Conservation (phyloP, 64 coral and sea anemone species). For the Dendronephthya gigantea region DNA sequence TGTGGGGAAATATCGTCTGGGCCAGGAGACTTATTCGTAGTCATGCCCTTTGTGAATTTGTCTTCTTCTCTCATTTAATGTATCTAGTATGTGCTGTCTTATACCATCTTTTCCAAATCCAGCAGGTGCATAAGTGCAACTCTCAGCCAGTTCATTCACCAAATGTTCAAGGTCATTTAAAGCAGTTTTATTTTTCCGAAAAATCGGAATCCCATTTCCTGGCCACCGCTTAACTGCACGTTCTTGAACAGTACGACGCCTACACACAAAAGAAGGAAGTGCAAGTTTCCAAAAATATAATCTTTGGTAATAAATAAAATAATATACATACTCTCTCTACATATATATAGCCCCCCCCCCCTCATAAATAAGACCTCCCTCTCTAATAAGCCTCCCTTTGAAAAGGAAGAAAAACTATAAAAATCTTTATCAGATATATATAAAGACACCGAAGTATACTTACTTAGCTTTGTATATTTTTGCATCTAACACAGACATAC, state of each 20-base stretch:
- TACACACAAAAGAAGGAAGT: neutral
- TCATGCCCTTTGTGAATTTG: conserved; percentile 34
- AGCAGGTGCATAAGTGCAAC: conserved; percentile 17
- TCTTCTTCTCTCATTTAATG: conserved; percentile 35
- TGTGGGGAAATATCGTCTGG: too few species aligned
- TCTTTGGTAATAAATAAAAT: too few species aligned
- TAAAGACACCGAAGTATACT: too few species aligned
- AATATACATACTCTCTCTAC: too few species aligned
- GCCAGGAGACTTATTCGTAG: too few species aligned
- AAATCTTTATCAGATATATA: too few species aligned
- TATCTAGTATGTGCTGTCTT: conserved; percentile 39
- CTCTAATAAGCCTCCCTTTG: too few species aligned
- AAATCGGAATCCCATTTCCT: conserved; percentile 38
- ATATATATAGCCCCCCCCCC: too few species aligned
- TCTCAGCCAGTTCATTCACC: conserved; percentile 20
- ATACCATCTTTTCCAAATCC: conserved; percentile 38
- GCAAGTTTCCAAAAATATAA: neutral
- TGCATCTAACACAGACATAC: too few species aligned
- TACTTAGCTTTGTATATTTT: too few species aligned
- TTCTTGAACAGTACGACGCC: conserved; percentile 1
- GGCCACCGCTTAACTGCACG: conserved; percentile 28
- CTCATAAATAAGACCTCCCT: too few species aligned
- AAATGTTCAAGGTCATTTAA: conserved; percentile 26
- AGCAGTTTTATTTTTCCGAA: conserved; percentile 15
- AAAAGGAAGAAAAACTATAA: too few species aligned